These are phyloP conservation scores for Plecturocebus donacophilus DNA, from an alignment of 2,113 vertebrate species.

Conservation along the genomic window DNA sequence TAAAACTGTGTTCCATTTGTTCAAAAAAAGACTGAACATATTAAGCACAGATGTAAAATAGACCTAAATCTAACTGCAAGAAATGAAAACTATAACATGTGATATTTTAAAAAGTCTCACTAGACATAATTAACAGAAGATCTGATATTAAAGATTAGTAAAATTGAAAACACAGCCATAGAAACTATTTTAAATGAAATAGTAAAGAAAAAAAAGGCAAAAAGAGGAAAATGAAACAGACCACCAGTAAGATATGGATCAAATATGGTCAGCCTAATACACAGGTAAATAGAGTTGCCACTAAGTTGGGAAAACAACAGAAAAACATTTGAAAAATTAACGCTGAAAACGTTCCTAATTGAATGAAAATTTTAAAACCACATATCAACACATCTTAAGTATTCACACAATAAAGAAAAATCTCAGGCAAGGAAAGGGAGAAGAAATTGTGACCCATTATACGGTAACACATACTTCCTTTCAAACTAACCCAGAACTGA, in stretches of 20 bases:
- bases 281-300: not conserved
- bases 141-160: not conserved
- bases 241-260: not conserved
- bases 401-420: not conserved
- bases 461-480: not conserved
- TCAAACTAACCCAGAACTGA: not conserved
- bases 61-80: not conserved
- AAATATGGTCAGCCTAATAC: not conserved
- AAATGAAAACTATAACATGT: not conserved
- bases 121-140: not conserved
- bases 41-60: not conserved
- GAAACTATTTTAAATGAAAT: not conserved
- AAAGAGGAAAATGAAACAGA: not conserved
- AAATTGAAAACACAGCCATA: not conserved
- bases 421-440: not conserved
- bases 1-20: not conserved
- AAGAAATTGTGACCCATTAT: not conserved
- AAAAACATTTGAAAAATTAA: not conserved
- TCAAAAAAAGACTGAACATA: not conserved
- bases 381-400: not conserved
- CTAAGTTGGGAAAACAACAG: not conserved
- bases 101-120: not conserved
- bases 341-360: not conserved
- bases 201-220: not conserved
- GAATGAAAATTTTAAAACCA: not conserved